These are phyloP conservation scores for Tachuris rubrigastra DNA, from an alignment of 2,113 vertebrate species.

Conservation along the genomic window DNA sequence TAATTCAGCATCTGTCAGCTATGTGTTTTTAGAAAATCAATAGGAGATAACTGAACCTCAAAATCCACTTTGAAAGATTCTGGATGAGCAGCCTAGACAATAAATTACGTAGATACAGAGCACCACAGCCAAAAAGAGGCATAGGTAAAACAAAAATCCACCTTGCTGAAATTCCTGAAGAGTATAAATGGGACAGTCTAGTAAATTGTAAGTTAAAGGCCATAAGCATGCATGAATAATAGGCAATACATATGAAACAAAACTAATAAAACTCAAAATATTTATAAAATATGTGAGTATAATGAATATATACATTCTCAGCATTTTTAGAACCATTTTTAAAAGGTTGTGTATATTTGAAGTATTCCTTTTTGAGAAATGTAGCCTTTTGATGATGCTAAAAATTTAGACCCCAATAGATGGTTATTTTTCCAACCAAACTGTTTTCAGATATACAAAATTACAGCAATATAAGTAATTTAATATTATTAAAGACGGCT, in stretches of 20 bases:
- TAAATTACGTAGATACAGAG: neutral
- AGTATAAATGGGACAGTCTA: neutral
- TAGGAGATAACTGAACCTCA: neutral
- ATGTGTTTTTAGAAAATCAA: neutral
- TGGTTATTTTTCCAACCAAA: neutral
- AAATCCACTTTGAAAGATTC: neutral
- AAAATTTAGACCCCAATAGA: neutral
- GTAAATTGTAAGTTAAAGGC: neutral
- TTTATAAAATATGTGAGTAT: neutral
- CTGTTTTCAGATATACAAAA: neutral
- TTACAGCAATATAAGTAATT: neutral
- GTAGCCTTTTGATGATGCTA: neutral
- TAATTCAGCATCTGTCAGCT: neutral
- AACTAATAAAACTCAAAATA: neutral
- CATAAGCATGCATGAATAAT: accelerated
- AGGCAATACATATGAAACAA: neutral
- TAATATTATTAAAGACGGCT: neutral
- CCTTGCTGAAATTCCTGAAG: neutral
- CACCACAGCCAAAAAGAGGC: neutral
- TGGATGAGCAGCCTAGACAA: neutral
- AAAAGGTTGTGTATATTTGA: neutral
- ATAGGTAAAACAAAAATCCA: neutral
- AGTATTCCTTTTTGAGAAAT: neutral
- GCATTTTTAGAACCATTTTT: neutral
- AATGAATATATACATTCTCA: neutral